Percentiles rank a stretch among this genome's conserved stretches.
phyloP scores from a whole-genome alignment of 2,888 invertebrate species.

The Drosophila mettleri region DNA sequence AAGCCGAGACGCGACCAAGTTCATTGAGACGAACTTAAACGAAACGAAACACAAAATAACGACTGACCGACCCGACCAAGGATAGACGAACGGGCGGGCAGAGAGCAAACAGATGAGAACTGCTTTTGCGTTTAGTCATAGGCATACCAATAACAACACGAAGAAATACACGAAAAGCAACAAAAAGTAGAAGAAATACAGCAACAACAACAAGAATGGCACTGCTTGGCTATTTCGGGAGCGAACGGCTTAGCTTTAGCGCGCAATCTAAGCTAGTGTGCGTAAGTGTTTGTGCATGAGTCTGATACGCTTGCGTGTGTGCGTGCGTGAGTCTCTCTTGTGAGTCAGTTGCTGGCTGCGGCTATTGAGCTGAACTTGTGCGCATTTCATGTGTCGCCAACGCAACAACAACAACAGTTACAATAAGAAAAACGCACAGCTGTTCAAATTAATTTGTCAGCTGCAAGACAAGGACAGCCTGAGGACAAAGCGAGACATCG shows the following conservation, averaged over 20 bases:
- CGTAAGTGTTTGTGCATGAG: constrained; percentile 19
- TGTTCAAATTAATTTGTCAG: constrained; percentile 25
- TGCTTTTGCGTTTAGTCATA: constrained; percentile 65
- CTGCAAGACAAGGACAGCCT: constrained; percentile 33
- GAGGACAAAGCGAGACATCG: constrained; percentile 21
- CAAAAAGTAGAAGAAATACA: constrained; percentile 9
- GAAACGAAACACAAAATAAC: constrained; percentile 23
- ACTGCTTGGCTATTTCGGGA: constrained; percentile 74
- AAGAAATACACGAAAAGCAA: too few relatives aligned
- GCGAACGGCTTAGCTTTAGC: constrained; percentile 62
- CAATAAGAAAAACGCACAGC: constrained; percentile 28
- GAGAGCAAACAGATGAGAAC: constrained; percentile 16
- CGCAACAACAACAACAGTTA: constrained; percentile 33
- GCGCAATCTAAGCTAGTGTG: constrained; percentile 28
- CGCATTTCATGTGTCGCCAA: constrained; percentile 52
- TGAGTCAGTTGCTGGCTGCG: constrained; percentile 49
- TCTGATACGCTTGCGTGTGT: constrained; percentile 9
- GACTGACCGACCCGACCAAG: constrained; percentile 16
- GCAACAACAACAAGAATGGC: constrained; percentile 14
- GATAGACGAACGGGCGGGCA: neutral
- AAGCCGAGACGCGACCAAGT: constrained; percentile 44
- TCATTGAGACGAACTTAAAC: constrained; percentile 47
- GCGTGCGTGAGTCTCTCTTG: constrained; percentile 29
- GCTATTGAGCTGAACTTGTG: constrained; percentile 49
- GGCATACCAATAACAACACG: constrained; percentile 25